Evolutionary conservation across 1,140 invertebrate species (phyloP).

Genomic region (Brachionus paranguensis): DNA sequence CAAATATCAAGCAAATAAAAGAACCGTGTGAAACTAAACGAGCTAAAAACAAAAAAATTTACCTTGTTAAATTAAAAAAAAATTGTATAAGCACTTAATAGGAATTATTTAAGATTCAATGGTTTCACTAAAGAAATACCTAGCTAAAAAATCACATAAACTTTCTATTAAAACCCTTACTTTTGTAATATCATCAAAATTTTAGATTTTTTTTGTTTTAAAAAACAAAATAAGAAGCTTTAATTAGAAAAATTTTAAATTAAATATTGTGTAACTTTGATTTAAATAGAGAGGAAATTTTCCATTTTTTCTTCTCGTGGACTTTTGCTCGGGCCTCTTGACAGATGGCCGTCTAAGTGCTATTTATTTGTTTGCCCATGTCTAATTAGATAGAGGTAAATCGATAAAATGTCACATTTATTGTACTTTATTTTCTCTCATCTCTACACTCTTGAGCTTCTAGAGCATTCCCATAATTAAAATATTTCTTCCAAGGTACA

Average conservation of each 20-base stretch:
- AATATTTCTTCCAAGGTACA: background rate
- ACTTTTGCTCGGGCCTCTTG: background rate
- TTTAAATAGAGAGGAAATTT: background rate
- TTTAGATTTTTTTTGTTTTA: background rate
- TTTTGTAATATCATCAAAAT: background rate
- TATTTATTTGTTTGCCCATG: background rate
- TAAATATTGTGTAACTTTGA: background rate
- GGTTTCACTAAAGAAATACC: background rate
- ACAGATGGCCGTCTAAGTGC: background rate
- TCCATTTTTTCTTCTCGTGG: too few relatives aligned
- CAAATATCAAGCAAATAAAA: background rate
- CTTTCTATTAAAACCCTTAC: background rate
- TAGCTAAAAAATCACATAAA: background rate
- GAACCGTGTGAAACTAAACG: background rate
- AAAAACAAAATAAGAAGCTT: background rate
- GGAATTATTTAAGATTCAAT: background rate
- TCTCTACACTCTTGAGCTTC: background rate
- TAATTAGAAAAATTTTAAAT: background rate
- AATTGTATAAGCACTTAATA: background rate
- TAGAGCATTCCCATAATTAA: background rate
- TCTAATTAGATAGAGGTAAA: slow-evolving; percentile 14
- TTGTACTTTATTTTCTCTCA: background rate
- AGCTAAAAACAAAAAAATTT: background rate
- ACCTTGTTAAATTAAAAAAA: background rate
- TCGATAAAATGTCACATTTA: slow-evolving; percentile 28